Evolutionary conservation across 2,797 vertebrate species (phyloP).

Genomic region (Phalanger gymnotis): DNA sequence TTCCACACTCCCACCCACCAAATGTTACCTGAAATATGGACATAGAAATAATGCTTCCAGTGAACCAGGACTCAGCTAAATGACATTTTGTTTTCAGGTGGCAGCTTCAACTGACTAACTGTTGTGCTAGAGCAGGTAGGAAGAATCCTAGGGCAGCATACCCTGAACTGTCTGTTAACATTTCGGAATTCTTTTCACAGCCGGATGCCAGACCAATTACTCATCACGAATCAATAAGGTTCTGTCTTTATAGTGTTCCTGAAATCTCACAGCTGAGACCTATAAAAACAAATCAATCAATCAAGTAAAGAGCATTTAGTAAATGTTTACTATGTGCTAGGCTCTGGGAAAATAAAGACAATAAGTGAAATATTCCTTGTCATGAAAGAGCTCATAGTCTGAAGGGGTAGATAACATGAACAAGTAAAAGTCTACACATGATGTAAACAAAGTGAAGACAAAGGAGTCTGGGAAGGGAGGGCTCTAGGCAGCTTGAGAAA

Average conservation of each 20-base stretch:
- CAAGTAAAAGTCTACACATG: neutral
- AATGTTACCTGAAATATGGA: conserved; percentile 1
- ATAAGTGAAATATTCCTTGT: neutral
- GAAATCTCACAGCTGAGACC: neutral
- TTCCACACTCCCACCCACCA: neutral
- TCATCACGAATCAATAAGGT: neutral
- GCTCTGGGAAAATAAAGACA: neutral
- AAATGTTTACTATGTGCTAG: neutral
- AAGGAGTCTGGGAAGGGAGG: neutral
- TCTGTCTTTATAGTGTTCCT: neutral
- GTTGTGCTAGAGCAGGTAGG: neutral
- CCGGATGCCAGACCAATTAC: neutral
- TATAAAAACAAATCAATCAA: conserved; percentile 9
- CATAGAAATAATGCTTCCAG: neutral
- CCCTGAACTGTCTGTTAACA: conserved; percentile 4
- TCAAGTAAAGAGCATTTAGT: neutral
- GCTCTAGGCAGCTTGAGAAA: neutral
- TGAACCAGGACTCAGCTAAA: neutral
- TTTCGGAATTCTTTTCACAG: neutral
- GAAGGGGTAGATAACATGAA: neutral
- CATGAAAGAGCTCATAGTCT: neutral
- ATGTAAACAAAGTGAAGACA: neutral
- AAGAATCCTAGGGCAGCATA: neutral
- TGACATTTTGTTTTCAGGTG: neutral
- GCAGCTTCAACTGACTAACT: neutral